Base-by-base conservation (phyloP, 2,113 vertebrate species). In the Eurypyga helias region DNA sequence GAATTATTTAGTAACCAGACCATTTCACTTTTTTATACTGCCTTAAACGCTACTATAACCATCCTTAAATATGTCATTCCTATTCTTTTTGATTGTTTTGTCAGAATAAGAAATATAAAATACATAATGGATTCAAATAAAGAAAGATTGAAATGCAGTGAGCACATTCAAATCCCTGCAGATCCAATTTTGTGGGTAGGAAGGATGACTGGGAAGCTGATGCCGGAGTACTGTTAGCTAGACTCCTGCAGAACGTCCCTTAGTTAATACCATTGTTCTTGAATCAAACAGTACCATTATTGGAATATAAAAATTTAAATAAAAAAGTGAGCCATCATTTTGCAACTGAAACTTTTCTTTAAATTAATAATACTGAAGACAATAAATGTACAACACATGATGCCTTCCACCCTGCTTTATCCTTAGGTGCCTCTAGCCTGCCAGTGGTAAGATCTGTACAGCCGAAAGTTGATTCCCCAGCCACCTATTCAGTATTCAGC, bases 71-170 rank as follows among this genome's bases (percentile, higher is more conserved):
- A 85, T 57, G 62, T 62, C 66, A 80, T 90, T 93, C 49, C 54
- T 65, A 77, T 93, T 96, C 66, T 83, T 26, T 87, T 89, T 95
- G 78, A 93, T 87, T 96, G 89, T 69, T 96, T 95, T 95, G 57
- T 91, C 73, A 93, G 83, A 93, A 85, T 65, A 93, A 90, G 54
- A 94, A 93, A 94, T 43, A 83, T 58, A 77, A 94, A 94, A 95
- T 65, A 91, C 94, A 95, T 89, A 96, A 93, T 76, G 52, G 87
- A 80, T 82, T 95, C 70, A 89, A 90, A 91, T 78, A 79, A 72
- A 88, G 61, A 82, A 67, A 89, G 48, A 93, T 0, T 85, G 81
- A 93, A 93, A 93, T 65, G n/a, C 28, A 1, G 77, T 26, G n/a
- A 91, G 52, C 21, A 57, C 75, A 94, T 89, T 75, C 38, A 95